These are phyloP conservation scores for Hermodice carunculata DNA, from an alignment of 2,888 invertebrate species.

Conservation along the genomic window DNA sequence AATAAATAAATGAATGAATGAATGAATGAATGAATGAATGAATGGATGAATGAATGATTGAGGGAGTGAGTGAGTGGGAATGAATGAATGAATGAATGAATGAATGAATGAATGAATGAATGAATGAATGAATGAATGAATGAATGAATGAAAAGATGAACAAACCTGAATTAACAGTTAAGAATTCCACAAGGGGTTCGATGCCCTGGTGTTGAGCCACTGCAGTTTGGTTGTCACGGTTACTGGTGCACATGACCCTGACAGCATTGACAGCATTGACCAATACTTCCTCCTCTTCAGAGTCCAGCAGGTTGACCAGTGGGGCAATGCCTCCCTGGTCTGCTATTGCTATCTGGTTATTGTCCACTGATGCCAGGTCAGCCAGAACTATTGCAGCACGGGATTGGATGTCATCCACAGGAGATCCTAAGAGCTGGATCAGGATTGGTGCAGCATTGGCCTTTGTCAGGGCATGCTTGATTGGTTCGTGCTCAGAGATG, in stretches of 20 bases:
- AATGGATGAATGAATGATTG: too few species aligned
- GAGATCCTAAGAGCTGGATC: constrained; percentile 60
- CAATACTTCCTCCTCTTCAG: constrained; percentile 66
- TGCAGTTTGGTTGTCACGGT: constrained; percentile 61
- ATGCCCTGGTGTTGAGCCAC: constrained; percentile 61
- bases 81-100: too few species aligned
- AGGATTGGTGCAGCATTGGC: constrained; percentile 61
- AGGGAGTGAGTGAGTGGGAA: too few species aligned
- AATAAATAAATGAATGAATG: too few species aligned
- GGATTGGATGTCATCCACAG: constrained; percentile 67
- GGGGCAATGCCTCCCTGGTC: constrained; percentile 59
- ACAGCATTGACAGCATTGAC: constrained; percentile 69
- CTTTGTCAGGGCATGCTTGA: constrained; percentile 57
- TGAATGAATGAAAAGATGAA: too few species aligned
- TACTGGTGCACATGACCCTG: constrained; percentile 63
- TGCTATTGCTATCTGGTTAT: constrained; percentile 59
- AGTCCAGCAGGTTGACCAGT: constrained; percentile 61
- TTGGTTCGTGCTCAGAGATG: constrained; percentile 63
- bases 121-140: too few species aligned
- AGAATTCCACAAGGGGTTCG: constrained; percentile 65
- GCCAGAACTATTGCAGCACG: constrained; percentile 66
- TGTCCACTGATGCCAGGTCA: constrained; percentile 64
- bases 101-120: too few species aligned
- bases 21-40: too few species aligned
- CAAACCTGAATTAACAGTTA: constrained; percentile 66